A percentile compares a stretch with the other conserved stretches of the same genome.
These are phyloP conservation scores for Crocuta crocuta DNA, from an alignment of 2,113 vertebrate species.

Conservation along the genomic window DNA sequence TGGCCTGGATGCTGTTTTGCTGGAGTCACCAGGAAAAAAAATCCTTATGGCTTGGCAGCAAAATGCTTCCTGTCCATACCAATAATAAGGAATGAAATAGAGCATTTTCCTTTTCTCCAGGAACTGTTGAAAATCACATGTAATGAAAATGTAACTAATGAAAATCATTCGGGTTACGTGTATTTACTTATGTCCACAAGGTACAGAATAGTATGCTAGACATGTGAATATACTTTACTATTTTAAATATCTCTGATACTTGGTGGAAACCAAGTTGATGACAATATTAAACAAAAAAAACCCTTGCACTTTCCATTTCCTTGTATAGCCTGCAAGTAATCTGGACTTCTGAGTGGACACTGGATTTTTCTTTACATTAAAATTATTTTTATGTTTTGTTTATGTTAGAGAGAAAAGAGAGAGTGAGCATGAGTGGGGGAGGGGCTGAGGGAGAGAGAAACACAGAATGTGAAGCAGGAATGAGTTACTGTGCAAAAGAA, in stretches of 20 bases:
- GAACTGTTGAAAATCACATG: not conserved
- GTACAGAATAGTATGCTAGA: not conserved
- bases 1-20: constrained; percentile 43
- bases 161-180: not conserved
- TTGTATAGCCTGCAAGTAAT: not conserved
- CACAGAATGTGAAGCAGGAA: too few relatives aligned
- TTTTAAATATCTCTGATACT: not conserved
- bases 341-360: not conserved
- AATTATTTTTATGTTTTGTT: too few relatives aligned
- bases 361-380: too few relatives aligned
- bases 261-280: not conserved
- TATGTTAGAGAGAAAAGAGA: too few relatives aligned
- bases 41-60: constrained; percentile 5
- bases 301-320: not conserved
- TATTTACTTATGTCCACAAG: not conserved
- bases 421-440: too few relatives aligned
- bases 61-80: not conserved
- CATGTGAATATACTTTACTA: too few relatives aligned
- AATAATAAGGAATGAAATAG: constrained; percentile 14
- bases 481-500: not conserved
- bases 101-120: not conserved
- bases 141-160: not conserved
- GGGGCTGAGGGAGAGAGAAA: too few relatives aligned
- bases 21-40: not conserved
- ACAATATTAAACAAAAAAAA: not conserved